Base-by-base conservation (phyloP, 2,888 invertebrate species). In the Acanthosepion lycidas region DNA sequence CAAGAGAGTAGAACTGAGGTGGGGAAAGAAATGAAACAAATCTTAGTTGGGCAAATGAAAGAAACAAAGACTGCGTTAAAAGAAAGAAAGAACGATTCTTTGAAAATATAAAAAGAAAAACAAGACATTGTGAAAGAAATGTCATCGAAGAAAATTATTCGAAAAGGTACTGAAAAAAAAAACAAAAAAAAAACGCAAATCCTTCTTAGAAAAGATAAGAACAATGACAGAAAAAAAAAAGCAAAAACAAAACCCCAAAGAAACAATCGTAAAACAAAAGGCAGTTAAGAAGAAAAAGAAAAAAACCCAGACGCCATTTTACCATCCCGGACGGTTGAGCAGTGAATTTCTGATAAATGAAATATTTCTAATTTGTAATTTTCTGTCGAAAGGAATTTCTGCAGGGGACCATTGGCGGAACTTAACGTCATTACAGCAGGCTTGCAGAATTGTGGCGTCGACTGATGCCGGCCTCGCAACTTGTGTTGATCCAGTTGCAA, bases 351-450 rank as follows among this genome's bases (percentile, higher is more conserved):
- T 78, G 78, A 78, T 78, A 78, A 78, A 78, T 78, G 78, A 78
- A 78, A 78, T 78, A 78, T n/a, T 78, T 78, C 78, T 78, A n/a
- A 78, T 78, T 78, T 33, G 78, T 78, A 78, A 78, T 78, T 78
- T 78, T 78, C 78, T 78, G 78, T 78, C 78, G 78, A 78, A 78
- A 78, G n/a, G 78, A 78, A 78, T n/a, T 78, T n/a, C 78, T 78
- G n/a, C 78, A 15, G 78, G n/a, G n/a, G 78, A 78, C 78, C 12
- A 78, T 33, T n/a, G n/a, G 78, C 15, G n/a, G 33, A 78, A n/a
- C 78, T 33, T n/a, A 78, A 78, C 78, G 78, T 78, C 78, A 78
- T 78, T 78, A 78, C n/a, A 78, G n/a, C n/a, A 78, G n/a, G n/a
- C 78, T n/a, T n/a, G 78, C 78, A 78, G n/a, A 78, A n/a, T n/a